These are phyloP conservation scores for Clarias pachynema DNA, from an alignment of 2,797 vertebrate species.

Conservation along the genomic window DNA sequence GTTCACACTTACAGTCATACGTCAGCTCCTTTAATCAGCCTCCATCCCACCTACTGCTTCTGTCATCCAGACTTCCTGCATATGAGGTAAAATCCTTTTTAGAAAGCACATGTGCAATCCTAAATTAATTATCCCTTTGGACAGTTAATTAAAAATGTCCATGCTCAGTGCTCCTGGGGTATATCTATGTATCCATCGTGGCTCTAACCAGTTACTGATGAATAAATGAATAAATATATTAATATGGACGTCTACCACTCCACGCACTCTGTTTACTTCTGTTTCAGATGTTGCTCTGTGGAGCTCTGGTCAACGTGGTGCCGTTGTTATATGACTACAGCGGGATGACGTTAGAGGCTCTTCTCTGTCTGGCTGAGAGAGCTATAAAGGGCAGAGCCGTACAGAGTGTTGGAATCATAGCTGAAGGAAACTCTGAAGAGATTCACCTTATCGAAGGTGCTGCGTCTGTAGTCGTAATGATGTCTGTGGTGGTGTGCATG, in stretches of 20 bases:
- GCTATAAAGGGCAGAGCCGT: conserved; percentile 68
- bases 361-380: conserved; percentile 73
- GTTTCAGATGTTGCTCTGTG: conserved; percentile 78
- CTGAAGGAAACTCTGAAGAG: conserved; percentile 78
- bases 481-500: background rate
- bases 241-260: background rate
- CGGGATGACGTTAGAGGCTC: conserved; percentile 73
- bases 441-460: conserved; percentile 73
- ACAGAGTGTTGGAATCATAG: conserved; percentile 80
- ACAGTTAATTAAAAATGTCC: background rate
- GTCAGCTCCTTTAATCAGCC: conserved; percentile 11
- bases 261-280: background rate
- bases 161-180: background rate
- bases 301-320: conserved; percentile 69
- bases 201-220: background rate
- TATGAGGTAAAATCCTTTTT: conserved; percentile 76
- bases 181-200: background rate
- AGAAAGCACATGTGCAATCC: background rate
- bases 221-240: background rate
- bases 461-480: background rate
- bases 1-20: conserved; percentile 38
- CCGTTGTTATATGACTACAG: conserved; percentile 79
- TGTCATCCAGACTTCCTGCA: conserved; percentile 82
- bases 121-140: background rate
- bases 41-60: conserved; percentile 70